Base-by-base conservation (phyloP, 2,113 vertebrate species). In the Phycodurus eques region DNA sequence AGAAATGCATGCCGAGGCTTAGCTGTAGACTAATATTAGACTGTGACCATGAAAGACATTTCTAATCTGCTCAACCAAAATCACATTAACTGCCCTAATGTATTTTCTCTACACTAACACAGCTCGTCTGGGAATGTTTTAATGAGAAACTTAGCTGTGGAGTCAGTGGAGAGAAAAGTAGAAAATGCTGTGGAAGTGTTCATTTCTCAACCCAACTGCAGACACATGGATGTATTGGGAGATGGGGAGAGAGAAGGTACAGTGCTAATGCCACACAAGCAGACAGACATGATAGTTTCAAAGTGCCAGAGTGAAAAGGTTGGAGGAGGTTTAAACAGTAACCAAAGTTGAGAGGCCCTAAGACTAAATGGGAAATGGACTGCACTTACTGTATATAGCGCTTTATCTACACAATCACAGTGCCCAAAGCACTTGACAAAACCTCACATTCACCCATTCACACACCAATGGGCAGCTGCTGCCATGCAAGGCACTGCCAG, bases 31-130 rank as follows among this genome's bases (percentile, higher is more conserved):
- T 92, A 89, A 92, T 88, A 88, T 90, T 87, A 86, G 90, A 91
- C 87, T 87, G 87, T 84, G 85, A 90, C 91, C 88, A 91, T 91
- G 92, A 92, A 91, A 93, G 91, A 93, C 88, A 84, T 90, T 90
- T 91, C 81, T 92, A 93, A 93, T 92, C 92, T 92, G 84, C 89
- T 91, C 87, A 84, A 77, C 76, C 83, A 85, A 91, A 93, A 93
- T 93, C 91, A 92, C 90, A 93, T 92, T 93, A 92, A 88, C 88
- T 89, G 72, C 47, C 74, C 70, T 87, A 86, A 87, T 91, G 85
- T 89, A 89, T 88, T 91, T 92, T 82, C 78, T 79, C 83, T 85
- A 86, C 87, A 88, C 86, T 79, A 80, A 88, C 75, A 79, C 70
- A 80, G 80, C 77, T 65, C 54, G 73, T 81, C 78, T 80, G 82